phyloP scores from a whole-genome alignment of 2,797 vertebrate genomes.

The Tarsius wallacei region DNA sequence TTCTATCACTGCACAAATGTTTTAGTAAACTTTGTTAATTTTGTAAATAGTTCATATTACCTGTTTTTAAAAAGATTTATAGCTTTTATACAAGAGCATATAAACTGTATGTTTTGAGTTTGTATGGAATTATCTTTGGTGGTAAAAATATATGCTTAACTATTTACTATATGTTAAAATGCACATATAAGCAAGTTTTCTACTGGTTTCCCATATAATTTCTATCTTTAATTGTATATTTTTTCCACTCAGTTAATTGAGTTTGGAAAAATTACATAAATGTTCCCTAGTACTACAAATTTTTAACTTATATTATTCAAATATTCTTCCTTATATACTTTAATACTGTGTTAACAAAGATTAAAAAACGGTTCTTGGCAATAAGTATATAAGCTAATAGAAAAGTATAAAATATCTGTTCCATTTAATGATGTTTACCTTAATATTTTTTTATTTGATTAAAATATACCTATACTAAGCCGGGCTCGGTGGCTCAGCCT shows the following conservation, averaged over 20 bases:
- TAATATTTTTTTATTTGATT: not conserved
- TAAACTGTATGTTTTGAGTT: not conserved
- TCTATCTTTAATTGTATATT: not conserved
- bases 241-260: not conserved
- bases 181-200: not conserved
- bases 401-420: not conserved
- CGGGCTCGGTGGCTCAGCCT: no score
- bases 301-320: not conserved
- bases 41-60: not conserved
- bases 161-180: not conserved
- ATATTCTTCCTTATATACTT: not conserved
- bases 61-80: not conserved
- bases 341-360: not conserved
- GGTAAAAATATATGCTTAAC: not conserved
- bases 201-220: not conserved
- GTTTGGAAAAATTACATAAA: not conserved
- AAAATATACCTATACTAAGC: not conserved
- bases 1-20: not conserved
- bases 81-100: not conserved
- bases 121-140: not conserved
- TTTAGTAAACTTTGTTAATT: not conserved
- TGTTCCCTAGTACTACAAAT: not conserved
- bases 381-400: not conserved
- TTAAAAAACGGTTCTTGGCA: not conserved
- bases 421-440: not conserved